Conservation (phyloP, 2,888 invertebrate species). For the Agrochola litura region DNA sequence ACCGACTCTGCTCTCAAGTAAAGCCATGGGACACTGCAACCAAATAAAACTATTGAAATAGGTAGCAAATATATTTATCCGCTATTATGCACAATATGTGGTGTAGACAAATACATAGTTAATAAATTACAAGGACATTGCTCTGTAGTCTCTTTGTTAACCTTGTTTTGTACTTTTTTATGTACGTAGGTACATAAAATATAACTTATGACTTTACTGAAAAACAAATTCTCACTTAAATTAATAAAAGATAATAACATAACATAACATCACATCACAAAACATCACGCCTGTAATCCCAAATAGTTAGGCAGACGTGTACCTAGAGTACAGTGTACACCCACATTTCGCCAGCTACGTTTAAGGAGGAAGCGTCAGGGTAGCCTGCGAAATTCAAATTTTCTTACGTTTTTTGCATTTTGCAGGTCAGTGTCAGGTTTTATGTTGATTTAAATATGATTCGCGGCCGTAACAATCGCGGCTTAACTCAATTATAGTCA, state of each 20-base stretch:
- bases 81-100: too few relatives aligned
- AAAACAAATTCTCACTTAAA: not conserved
- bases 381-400: too few relatives aligned
- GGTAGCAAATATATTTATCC: too few relatives aligned
- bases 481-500: too few relatives aligned
- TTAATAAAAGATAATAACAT: not conserved
- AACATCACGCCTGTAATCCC: not conserved
- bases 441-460: too few relatives aligned
- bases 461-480: too few relatives aligned
- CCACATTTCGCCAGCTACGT: not conserved
- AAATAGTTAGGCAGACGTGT: not conserved
- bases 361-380: too few relatives aligned
- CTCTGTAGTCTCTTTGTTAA: not conserved
- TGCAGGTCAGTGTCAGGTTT: too few relatives aligned
- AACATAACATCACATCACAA: not conserved
- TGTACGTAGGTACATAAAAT: too few relatives aligned
- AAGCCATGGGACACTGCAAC: slow-evolving; percentile 74
- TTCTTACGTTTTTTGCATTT: too few relatives aligned
- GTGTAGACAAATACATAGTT: not conserved
- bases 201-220: not conserved
- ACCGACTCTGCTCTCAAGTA: slow-evolving; percentile 50
- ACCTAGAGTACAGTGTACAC: not conserved
- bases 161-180: not conserved
- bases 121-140: too few relatives aligned
- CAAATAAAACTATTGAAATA: slow-evolving; percentile 32